Evolutionary conservation across 2,797 vertebrate species (phyloP).

Genomic region (Aselliscus stoliczkanus): DNA sequence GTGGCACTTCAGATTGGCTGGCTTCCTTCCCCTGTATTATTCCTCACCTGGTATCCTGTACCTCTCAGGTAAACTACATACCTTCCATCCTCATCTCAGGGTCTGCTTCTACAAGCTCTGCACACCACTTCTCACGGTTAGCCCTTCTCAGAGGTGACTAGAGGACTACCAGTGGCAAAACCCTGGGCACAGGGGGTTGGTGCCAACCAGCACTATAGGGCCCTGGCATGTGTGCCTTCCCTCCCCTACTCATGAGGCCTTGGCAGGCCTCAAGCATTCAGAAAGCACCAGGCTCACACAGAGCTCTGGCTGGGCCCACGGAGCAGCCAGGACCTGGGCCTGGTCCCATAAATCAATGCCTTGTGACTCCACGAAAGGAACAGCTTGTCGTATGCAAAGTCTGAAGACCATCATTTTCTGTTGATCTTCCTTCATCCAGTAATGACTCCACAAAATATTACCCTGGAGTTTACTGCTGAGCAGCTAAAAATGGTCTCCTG

Average conservation of each 20-base stretch:
- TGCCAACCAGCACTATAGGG: neutral
- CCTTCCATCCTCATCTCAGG: neutral
- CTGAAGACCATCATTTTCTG: conserved; percentile 50
- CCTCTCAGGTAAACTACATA: neutral
- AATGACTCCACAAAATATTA: conserved; percentile 24
- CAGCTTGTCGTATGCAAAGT: neutral
- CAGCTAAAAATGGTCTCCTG: neutral
- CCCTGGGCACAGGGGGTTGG: neutral
- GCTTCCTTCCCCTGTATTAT: neutral
- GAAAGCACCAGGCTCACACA: neutral
- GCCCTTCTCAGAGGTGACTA: neutral
- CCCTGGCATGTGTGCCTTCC: neutral
- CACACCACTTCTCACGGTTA: neutral
- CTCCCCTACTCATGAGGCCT: rapidly evolving
- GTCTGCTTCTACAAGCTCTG: neutral
- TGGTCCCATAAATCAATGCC: neutral
- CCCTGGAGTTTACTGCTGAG: neutral
- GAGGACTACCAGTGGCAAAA: neutral
- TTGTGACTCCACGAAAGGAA: neutral
- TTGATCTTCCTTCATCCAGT: conserved; percentile 21
- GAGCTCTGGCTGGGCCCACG: neutral
- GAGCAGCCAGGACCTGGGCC: neutral
- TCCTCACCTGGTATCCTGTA: rapidly evolving
- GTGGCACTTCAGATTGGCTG: rapidly evolving
- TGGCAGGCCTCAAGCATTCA: neutral